These are phyloP conservation scores for Semicossyphus pulcher DNA, from an alignment of 2,113 vertebrate genomes.

Conservation along the genomic window DNA sequence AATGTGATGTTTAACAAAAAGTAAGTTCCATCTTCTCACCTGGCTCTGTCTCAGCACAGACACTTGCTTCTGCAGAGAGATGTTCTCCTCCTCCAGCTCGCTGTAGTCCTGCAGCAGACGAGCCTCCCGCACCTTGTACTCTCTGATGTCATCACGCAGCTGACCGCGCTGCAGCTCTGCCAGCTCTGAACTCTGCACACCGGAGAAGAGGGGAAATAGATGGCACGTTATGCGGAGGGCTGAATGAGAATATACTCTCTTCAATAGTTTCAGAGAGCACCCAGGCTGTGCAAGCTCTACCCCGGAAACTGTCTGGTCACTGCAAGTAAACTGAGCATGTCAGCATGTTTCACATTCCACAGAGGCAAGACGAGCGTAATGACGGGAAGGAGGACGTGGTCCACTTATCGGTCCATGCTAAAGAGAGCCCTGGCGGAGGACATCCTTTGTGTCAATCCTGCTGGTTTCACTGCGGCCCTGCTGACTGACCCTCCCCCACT, in stretches of 20 bases:
- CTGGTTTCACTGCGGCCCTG: slow-evolving; percentile 20
- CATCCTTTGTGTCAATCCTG: slow-evolving; percentile 64
- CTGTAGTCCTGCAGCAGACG: slow-evolving; percentile 96
- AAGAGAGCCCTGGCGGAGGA: slow-evolving; percentile 37
- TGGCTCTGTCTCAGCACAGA: slow-evolving; percentile 95
- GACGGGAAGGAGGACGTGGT: slow-evolving; percentile 44
- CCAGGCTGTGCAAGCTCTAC: background rate
- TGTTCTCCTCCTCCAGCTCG: slow-evolving; percentile 98
- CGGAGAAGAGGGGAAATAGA: background rate
- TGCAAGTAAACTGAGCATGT: slow-evolving; percentile 31
- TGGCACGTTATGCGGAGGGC: background rate
- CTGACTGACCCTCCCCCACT: slow-evolving; percentile 24
- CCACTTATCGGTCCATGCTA: slow-evolving; percentile 42
- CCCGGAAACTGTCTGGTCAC: background rate
- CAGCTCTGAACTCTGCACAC: slow-evolving; percentile 88
- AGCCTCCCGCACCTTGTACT: slow-evolving; percentile 95
- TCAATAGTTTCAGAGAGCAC: background rate
- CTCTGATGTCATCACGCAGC: slow-evolving; percentile 95
- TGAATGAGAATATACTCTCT: background rate
- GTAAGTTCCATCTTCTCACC: slow-evolving; percentile 74
- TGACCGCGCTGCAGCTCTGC: slow-evolving; percentile 91
- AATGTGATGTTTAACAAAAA: background rate
- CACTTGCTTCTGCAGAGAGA: slow-evolving; percentile 97
- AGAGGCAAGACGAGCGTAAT: slow-evolving; percentile 24
- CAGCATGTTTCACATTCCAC: slow-evolving; percentile 40